A percentile compares a stretch with the other conserved stretches of the same genome.
These are phyloP conservation scores for Ferrisia virgata DNA, from an alignment of 2,888 invertebrate species.

Conservation along the genomic window DNA sequence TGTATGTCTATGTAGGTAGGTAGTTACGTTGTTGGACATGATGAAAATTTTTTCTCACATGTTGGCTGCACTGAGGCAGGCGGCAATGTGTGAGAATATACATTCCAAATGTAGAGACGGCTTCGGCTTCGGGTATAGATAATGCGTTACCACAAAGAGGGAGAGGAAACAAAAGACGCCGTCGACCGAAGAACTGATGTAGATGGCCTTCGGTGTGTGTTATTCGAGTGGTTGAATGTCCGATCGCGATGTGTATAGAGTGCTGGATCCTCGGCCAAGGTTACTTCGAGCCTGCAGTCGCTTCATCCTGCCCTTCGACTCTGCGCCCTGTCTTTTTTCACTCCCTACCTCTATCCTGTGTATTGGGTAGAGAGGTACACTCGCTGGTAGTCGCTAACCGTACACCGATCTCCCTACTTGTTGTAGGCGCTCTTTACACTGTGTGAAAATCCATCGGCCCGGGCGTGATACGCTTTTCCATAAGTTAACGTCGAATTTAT, in stretches of 20 bases:
- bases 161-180: constrained; percentile 44
- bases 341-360: neutral
- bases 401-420: neutral
- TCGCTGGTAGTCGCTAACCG: too few species aligned
- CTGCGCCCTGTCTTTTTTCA: neutral
- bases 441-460: neutral
- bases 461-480: too few species aligned
- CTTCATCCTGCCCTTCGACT: constrained; percentile 37
- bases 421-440: neutral
- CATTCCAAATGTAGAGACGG: constrained; percentile 39
- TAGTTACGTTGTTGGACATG: too few species aligned
- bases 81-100: constrained; percentile 36
- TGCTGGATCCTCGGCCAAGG: constrained; percentile 43
- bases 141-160: constrained; percentile 34
- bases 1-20: neutral
- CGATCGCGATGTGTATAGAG: constrained; percentile 35
- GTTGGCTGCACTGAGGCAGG: constrained; percentile 36
- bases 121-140: constrained; percentile 37
- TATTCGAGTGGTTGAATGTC: constrained; percentile 42
- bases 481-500: too few species aligned
- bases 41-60: constrained; percentile 14
- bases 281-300: constrained; percentile 42
- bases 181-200: constrained; percentile 44
- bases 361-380: too few species aligned
- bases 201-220: constrained; percentile 42